Base-by-base conservation (phyloP, 2,797 vertebrate genomes). In the Liparis tanakae region DNA sequence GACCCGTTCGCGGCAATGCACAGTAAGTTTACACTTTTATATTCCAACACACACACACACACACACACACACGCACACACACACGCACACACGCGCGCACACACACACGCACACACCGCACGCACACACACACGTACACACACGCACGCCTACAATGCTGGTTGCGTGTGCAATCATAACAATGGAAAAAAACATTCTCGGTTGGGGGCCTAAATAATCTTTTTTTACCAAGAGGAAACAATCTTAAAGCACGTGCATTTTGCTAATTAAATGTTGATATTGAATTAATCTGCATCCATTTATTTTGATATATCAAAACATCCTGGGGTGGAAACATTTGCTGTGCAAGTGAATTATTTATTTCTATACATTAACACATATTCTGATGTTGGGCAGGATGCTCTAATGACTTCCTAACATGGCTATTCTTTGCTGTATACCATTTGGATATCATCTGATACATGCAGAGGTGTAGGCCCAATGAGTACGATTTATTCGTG, bases 1-100 rank as follows among this genome's bases (percentile, higher is more conserved):
- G 98, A 99, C 95, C 97, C 98, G 91, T 99, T 99, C 90, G 97
- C 98, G 85, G 98, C 98, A 78, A 98, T 99, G 98, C 98, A 99
- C 95, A 96, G 97, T 99, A 97, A 99, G 98, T 99, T 82, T 50
- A 60, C 48, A 9, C 5, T 6, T 70, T 82, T 63, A 69, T 70
- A 78, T 62, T 54, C 25, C 25, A 30, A 30, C 25, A 30, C 25
- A 30, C 25, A 30, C 25, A 30, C 25, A 30, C 25, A 30, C 25
- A 44, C 43, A 46, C 44, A 41, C 39, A 41, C 39, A 41, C 39
- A 41, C 39, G 14, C 39, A 41, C 39, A 41, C 39, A 41, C 39
- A 13, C 8, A 1, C 39, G 3, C 39, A 41, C 39, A 41, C 39
- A 41, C 39, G 14, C 39, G 14, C 39, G 14, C 39, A 41, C 39